Percentiles rank a stretch among this genome's conserved stretches.
Conservation (phyloP, 2,888 invertebrate species). For the Eilema caniola region DNA sequence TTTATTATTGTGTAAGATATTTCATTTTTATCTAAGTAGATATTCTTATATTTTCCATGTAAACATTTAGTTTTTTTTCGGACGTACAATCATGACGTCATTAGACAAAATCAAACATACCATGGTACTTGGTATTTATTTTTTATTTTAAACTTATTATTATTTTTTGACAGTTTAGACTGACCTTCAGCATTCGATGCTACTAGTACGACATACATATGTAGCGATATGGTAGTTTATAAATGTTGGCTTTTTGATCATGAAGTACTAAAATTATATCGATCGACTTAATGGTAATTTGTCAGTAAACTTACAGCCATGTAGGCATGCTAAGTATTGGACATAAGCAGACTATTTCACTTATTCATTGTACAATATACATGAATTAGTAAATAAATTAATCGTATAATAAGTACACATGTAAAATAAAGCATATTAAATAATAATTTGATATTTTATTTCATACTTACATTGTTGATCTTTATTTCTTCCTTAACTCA, state of each 20-base stretch:
- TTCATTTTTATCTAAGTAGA: neutral
- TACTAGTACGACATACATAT: neutral
- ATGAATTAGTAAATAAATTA: slow-evolving; percentile 33
- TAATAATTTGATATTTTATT: slow-evolving; percentile 9
- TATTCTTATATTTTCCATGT: slow-evolving; percentile 2
- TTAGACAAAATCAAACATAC: slow-evolving; percentile 6
- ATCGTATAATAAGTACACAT: slow-evolving; percentile 22
- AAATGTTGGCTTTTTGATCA: neutral
- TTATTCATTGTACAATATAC: slow-evolving; percentile 22
- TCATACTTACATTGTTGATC: neutral
- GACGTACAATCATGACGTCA: neutral
- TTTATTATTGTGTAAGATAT: neutral
- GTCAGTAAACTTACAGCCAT: neutral
- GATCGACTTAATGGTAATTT: neutral
- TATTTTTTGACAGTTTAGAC: neutral
- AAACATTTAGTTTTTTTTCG: slow-evolving; percentile 12
- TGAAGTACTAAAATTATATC: neutral
- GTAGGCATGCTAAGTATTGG: slow-evolving; percentile 3
- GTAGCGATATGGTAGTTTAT: neutral
- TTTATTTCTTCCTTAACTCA: no score
- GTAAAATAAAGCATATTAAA: slow-evolving; percentile 18
- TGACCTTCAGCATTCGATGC: neutral
- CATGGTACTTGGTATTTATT: slow-evolving; percentile 6
- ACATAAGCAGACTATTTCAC: slow-evolving; percentile 2
- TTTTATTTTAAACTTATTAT: neutral